phyloP scores from a whole-genome alignment of 2,888 invertebrate species.

The Branchipolynoe longqiensis region DNA sequence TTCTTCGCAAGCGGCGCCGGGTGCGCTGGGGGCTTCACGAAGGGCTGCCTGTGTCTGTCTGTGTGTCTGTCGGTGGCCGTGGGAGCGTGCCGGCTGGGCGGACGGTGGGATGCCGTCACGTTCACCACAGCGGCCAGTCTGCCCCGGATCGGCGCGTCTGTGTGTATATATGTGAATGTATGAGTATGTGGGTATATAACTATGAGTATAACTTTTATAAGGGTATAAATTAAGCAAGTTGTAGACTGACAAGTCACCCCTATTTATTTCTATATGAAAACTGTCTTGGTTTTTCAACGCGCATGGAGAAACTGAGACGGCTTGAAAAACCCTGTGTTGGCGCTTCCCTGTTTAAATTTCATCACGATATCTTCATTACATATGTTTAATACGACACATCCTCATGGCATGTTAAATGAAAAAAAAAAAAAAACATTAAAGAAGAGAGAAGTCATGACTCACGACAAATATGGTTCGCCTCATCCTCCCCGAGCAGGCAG shows the following conservation, averaged over 20 bases:
- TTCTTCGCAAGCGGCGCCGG: neutral
- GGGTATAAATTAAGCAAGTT: neutral
- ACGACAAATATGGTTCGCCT: constrained; percentile 53
- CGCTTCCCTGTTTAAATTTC: no score
- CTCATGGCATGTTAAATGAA: neutral
- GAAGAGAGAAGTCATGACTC: neutral
- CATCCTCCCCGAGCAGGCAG: constrained; percentile 60
- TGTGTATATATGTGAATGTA: neutral
- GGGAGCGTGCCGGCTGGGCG: neutral
- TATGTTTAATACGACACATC: neutral
- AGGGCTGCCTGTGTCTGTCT: constrained; percentile 6
- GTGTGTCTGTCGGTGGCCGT: neutral
- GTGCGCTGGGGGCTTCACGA: neutral
- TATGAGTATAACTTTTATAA: neutral
- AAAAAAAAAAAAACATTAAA: neutral
- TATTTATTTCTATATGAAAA: no score
- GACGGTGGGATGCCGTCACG: neutral
- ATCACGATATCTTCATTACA: no score
- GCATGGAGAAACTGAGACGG: no score
- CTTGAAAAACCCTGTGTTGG: no score
- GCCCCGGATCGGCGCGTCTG: no score
- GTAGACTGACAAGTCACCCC: no score
- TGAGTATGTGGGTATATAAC: neutral
- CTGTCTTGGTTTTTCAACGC: no score
- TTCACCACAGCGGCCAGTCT: neutral